Conservation (phyloP, 2,888 invertebrate genomes). For the Amiota communis region DNA sequence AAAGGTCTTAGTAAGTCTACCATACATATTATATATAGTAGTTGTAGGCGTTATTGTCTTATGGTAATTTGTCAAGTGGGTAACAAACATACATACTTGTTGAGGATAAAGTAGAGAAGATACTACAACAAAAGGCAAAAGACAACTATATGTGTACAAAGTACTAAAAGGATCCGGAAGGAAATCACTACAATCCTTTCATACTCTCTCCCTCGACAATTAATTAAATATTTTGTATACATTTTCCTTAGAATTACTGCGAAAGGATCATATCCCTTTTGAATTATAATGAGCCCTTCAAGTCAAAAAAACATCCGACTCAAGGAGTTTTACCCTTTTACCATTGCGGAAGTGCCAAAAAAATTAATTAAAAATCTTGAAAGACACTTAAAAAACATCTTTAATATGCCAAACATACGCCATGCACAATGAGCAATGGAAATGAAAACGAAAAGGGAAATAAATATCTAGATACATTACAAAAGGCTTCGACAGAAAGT, state of each 20-base stretch:
- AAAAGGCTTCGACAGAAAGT: not conserved
- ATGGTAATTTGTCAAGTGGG: constrained; percentile 16
- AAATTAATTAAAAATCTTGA: constrained; percentile 40
- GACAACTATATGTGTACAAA: not conserved
- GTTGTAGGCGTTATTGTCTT: constrained; percentile 7
- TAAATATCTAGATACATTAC: too few species aligned
- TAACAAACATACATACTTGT: too few species aligned
- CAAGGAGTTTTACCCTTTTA: too few species aligned
- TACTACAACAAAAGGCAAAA: too few species aligned
- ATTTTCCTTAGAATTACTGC: constrained; percentile 13
- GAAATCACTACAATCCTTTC: not conserved
- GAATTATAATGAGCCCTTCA: not conserved
- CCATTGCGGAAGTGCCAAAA: constrained; percentile 60
- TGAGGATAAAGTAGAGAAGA: too few species aligned
- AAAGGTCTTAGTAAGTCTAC: constrained; percentile 28
- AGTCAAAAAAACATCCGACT: not conserved
- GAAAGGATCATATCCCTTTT: not conserved
- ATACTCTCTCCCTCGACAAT: not conserved
- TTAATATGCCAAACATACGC: constrained; percentile 32
- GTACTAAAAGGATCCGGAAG: constrained; percentile 2
- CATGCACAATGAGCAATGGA: not conserved
- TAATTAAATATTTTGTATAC: constrained; percentile 43
- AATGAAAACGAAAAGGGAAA: not conserved
- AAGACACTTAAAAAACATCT: constrained; percentile 26
- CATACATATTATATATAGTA: too few species aligned